phyloP scores from a whole-genome alignment of 2,797 vertebrate genomes.

The Artibeus lituratus region DNA sequence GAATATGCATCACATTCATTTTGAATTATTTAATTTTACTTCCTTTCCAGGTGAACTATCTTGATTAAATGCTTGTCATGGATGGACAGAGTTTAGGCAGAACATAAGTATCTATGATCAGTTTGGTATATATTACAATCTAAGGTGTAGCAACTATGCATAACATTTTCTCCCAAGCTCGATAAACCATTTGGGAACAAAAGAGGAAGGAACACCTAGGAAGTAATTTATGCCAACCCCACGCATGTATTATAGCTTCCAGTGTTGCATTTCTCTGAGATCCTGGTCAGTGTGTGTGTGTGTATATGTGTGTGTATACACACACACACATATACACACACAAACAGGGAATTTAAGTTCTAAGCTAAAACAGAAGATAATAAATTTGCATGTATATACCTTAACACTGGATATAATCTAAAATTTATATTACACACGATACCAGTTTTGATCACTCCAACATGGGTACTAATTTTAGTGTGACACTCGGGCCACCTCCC shows the following conservation, averaged over 20 bases:
- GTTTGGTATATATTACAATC: constrained; percentile 74
- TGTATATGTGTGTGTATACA: too few relatives aligned
- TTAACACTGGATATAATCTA: not conserved
- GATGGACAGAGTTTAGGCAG: constrained; percentile 82
- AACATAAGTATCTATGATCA: constrained; percentile 83
- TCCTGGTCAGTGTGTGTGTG: not conserved
- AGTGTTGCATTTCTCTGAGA: not conserved
- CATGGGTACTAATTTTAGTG: not conserved
- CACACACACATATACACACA: not conserved
- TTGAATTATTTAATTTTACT: constrained; percentile 85
- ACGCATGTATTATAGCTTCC: not conserved
- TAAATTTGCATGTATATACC: not conserved
- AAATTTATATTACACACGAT: not conserved
- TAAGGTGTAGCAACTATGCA: constrained; percentile 75
- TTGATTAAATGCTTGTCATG: constrained; percentile 84
- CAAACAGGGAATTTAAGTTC: not conserved
- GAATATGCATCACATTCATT: constrained; percentile 79
- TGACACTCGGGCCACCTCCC: not conserved
- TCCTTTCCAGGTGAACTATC: constrained; percentile 84
- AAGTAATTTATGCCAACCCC: constrained; percentile 49
- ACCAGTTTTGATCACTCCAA: not conserved
- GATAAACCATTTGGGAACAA: constrained; percentile 39
- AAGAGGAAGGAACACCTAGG: not conserved
- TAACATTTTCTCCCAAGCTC: constrained; percentile 69
- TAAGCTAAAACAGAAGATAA: not conserved